phyloP scores from a whole-genome alignment of 2,888 invertebrate genomes.

The Cataglyphis cursor region DNA sequence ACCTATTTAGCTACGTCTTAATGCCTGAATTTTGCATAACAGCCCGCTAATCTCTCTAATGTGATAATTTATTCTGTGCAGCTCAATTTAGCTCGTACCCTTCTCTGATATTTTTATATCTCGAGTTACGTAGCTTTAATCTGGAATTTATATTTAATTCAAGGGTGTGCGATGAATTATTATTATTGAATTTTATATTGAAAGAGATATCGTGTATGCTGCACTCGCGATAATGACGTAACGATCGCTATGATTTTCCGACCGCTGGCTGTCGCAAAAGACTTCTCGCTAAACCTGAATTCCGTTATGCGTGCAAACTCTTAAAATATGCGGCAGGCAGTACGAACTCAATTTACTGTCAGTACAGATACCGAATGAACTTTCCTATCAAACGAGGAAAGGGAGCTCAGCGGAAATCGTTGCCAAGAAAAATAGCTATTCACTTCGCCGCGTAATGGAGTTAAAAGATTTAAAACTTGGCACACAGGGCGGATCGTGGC shows the following conservation, averaged over 20 bases:
- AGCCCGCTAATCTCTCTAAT: background rate
- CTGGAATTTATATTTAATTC: constrained; percentile 27
- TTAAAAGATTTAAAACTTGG: constrained; percentile 56
- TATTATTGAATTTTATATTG: constrained; percentile 27
- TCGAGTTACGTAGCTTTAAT: constrained; percentile 18
- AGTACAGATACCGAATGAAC: constrained; percentile 41
- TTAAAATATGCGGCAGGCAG: constrained; percentile 48
- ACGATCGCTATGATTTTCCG: constrained; percentile 34
- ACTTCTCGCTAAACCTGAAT: background rate
- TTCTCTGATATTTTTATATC: constrained; percentile 12
- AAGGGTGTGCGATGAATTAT: background rate
- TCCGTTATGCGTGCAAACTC: constrained; percentile 28
- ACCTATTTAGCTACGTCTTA: background rate
- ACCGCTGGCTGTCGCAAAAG: background rate
- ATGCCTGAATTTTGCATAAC: constrained; percentile 11
- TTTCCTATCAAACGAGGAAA: constrained; percentile 31
- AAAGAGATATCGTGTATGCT: background rate
- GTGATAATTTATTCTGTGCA: background rate
- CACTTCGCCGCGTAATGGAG: constrained; percentile 52
- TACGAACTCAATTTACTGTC: constrained; percentile 44
- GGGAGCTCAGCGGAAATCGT: constrained; percentile 46
- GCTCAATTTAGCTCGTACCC: background rate
- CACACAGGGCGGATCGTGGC: constrained; percentile 41
- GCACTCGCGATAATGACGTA: constrained; percentile 40
- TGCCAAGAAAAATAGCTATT: constrained; percentile 56